A percentile compares a stretch with the other conserved stretches of the same genome.
phyloP scores from a whole-genome alignment of 1,140 invertebrate genomes.

The Penaeus indicus region DNA sequence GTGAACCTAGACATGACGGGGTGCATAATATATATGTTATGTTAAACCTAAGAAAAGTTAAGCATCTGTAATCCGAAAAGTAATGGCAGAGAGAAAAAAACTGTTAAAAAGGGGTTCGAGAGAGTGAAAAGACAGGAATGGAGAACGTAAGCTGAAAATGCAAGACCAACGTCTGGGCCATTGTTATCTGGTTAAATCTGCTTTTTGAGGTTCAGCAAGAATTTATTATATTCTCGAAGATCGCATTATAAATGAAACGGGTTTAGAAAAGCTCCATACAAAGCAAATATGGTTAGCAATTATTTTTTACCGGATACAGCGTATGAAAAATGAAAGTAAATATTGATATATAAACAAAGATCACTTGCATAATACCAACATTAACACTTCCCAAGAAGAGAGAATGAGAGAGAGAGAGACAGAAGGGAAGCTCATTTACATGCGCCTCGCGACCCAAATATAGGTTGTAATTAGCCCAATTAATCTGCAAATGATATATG shows the following conservation, averaged over 20 bases:
- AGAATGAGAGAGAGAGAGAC: background rate
- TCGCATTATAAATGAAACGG: no score
- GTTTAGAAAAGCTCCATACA: no score
- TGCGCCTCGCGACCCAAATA: conserved; percentile 59
- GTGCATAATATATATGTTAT: no score
- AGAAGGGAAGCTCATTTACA: conserved; percentile 38
- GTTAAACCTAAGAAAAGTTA: no score
- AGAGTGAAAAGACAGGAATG: background rate
- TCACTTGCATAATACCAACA: background rate
- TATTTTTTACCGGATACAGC: no score
- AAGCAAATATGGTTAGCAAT: no score
- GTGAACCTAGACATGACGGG: no score
- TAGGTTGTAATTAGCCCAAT: conserved; percentile 64
- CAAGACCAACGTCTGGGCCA: background rate
- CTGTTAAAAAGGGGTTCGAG: background rate
- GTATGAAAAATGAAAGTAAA: no score
- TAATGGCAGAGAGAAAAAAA: background rate
- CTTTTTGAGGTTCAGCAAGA: no score
- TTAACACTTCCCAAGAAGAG: conserved; percentile 6
- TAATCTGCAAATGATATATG: conserved; percentile 64
- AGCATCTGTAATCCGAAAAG: background rate
- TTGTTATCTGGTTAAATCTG: no score
- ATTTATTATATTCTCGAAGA: no score
- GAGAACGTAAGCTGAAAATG: background rate
- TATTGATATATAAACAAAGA: no score